Conservation (phyloP, 2,113 vertebrate genomes). For the Saccopteryx leptura region DNA sequence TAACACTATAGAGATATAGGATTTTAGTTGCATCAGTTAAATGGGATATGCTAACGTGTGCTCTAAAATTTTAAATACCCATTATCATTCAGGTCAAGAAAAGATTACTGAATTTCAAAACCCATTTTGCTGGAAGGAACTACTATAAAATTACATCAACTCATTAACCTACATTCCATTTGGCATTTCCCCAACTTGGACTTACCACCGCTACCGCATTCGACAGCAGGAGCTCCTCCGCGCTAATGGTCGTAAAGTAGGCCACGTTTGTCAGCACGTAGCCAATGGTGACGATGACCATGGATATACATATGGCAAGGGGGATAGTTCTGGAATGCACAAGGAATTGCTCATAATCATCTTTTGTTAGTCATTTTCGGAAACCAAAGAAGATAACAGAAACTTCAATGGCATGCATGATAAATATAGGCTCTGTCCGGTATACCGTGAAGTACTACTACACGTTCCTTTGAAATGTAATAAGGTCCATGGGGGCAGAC, state of each 20-base stretch:
- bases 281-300: constrained; percentile 95
- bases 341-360: constrained; percentile 76
- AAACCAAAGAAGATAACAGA: constrained; percentile 69
- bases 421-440: not conserved
- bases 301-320: constrained; percentile 97
- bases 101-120: constrained; percentile 58
- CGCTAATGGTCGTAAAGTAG: constrained; percentile 96
- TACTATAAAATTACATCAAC: not conserved
- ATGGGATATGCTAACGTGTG: not conserved
- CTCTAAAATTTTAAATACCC: constrained; percentile 1
- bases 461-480: not conserved
- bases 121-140: constrained; percentile 40
- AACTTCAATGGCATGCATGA: not conserved
- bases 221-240: constrained; percentile 94
- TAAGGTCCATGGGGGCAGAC: not conserved
- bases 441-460: not conserved
- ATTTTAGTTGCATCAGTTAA: not conserved
- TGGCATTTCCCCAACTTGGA: constrained; percentile 42
- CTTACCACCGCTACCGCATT: constrained; percentile 97
- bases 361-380: constrained; percentile 66
- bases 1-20: not conserved
- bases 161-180: constrained; percentile 62
- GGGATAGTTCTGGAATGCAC: constrained; percentile 95
- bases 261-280: constrained; percentile 97
- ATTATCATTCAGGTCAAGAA: constrained; percentile 55